Evolutionary conservation across 2,797 vertebrate genomes (phyloP).

Genomic region (Acipenser ruthenus): DNA sequence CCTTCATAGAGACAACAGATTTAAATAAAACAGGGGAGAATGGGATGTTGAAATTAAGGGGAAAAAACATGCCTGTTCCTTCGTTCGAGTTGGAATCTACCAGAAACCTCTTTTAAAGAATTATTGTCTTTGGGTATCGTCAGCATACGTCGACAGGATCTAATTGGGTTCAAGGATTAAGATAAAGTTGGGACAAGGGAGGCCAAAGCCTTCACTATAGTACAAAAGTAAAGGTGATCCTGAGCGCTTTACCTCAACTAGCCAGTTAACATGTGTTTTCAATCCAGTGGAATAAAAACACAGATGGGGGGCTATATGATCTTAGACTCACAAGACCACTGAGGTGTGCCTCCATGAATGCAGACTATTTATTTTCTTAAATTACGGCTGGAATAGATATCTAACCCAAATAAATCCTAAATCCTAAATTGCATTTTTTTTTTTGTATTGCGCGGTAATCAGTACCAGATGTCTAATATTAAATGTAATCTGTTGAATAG

Average conservation of each 20-base stretch:
- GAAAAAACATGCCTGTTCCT: too few relatives aligned
- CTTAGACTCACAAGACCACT: constrained; percentile 25
- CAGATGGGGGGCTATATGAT: constrained; percentile 28
- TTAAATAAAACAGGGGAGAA: too few relatives aligned
- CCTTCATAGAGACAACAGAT: too few relatives aligned
- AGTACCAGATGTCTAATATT: constrained; percentile 72
- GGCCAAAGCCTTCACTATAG: too few relatives aligned
- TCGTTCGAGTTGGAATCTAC: too few relatives aligned
- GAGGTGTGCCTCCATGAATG: constrained; percentile 48
- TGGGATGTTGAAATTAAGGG: too few relatives aligned
- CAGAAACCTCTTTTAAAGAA: too few relatives aligned
- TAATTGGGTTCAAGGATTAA: too few relatives aligned
- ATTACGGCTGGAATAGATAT: constrained; percentile 55
- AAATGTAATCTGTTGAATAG: constrained; percentile 67
- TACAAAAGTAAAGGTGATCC: too few relatives aligned
- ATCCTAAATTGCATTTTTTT: constrained; percentile 27
- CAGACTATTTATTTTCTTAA: constrained; percentile 62
- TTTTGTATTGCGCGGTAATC: constrained; percentile 56
- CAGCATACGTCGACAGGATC: too few relatives aligned
- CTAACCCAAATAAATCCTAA: constrained; percentile 12
- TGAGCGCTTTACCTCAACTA: background rate
- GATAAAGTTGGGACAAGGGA: too few relatives aligned
- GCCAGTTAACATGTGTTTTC: constrained; percentile 25
- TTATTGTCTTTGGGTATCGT: too few relatives aligned
- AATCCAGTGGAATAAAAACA: constrained; percentile 18